Percentiles rank a stretch among this genome's conserved stretches.
Evolutionary conservation across 2,888 invertebrate genomes (phyloP).

Genomic region (Metopia argyrocephala): DNA sequence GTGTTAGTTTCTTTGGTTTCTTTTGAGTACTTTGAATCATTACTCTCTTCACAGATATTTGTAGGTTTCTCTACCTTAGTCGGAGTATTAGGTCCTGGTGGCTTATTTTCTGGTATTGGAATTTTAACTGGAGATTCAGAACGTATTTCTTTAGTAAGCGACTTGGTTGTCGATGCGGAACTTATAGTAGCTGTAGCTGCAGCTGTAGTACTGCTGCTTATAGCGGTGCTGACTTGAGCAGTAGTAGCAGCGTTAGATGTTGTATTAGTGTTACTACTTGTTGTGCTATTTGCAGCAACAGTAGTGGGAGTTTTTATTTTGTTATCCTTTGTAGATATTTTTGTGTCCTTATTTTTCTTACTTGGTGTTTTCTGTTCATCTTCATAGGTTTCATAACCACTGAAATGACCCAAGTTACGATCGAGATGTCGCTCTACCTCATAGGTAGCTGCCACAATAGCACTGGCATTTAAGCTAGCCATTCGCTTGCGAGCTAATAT

Average conservation of each 20-base stretch:
- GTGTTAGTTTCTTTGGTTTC: slow-evolving; percentile 76
- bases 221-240: slow-evolving; percentile 19
- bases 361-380: slow-evolving; percentile 73
- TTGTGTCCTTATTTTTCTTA: slow-evolving; percentile 64
- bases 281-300: not conserved
- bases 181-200: not conserved
- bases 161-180: not conserved
- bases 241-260: slow-evolving; percentile 56
- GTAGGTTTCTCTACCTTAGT: slow-evolving; percentile 38
- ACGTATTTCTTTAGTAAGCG: slow-evolving; percentile 38
- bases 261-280: slow-evolving; percentile 40
- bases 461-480: slow-evolving; percentile 94
- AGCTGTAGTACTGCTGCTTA: slow-evolving; percentile 17
- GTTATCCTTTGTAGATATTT: slow-evolving; percentile 45
- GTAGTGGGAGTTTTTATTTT: slow-evolving; percentile 5
- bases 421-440: slow-evolving; percentile 81
- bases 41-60: slow-evolving; percentile 74
- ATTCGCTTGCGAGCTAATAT: slow-evolving; percentile 93
- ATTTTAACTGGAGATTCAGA: slow-evolving; percentile 59
- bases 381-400: slow-evolving; percentile 76
- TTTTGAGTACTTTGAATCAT: slow-evolving; percentile 75
- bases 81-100: slow-evolving; percentile 38
- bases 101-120: slow-evolving; percentile 50
- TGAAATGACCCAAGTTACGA: slow-evolving; percentile 75
- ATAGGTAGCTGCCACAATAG: slow-evolving; percentile 93